Evolutionary conservation across 1,140 invertebrate genomes (phyloP).

Genomic region (Paracyclopina nana): DNA sequence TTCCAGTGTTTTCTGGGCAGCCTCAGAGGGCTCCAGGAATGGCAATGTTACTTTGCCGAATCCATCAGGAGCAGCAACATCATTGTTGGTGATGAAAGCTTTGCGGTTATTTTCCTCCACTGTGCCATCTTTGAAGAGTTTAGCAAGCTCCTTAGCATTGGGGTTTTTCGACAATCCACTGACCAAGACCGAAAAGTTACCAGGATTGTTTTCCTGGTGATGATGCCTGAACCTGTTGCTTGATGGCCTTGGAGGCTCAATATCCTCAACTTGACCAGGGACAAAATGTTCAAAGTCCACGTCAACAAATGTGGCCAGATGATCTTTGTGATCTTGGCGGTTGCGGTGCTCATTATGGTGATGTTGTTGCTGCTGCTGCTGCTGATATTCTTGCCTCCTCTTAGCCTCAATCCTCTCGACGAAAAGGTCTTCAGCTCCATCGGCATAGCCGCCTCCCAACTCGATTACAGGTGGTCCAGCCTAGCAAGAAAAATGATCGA

Average conservation of each 20-base stretch:
- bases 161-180: conserved; percentile 1
- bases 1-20: too few species aligned
- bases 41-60: conserved; percentile 8
- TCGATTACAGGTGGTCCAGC: conserved; percentile 9
- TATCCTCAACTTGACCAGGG: too few species aligned
- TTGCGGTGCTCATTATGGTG: neutral
- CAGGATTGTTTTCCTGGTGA: neutral
- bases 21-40: conserved; percentile 8
- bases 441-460: neutral
- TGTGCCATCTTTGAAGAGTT: neutral
- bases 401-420: too few species aligned
- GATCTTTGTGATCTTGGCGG: neutral
- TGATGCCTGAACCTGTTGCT: neutral
- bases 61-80: conserved; percentile 1
- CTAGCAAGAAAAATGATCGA: neutral
- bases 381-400: too few species aligned
- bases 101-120: neutral
- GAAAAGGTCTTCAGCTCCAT: too few species aligned
- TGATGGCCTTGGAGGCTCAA: too few species aligned
- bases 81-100: neutral
- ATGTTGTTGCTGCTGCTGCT: too few species aligned
- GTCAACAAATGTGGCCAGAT: conserved; percentile 6
- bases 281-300: conserved; percentile 6
- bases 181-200: conserved; percentile 3
- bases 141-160: neutral